Evolutionary conservation across 2,113 vertebrate genomes (phyloP), one percentile per base, ranked within the genome.

Genomic region (Platycercus adscitus): DNA sequence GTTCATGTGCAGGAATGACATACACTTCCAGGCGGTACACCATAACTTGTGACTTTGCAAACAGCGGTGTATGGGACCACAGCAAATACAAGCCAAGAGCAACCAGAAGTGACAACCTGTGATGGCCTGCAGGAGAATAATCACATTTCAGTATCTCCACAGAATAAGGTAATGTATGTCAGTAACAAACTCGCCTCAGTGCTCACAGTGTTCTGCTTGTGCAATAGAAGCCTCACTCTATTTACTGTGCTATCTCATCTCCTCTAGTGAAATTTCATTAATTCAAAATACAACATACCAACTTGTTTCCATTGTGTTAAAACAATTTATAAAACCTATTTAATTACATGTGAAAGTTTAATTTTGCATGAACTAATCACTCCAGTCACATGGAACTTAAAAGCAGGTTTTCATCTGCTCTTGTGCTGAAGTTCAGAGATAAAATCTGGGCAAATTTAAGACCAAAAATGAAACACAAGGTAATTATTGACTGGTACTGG

Each of bases 101-200:
- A 96, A 96, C 20, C 65, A 83, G 64, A 96, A 96, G 41, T 90
- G 96, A 97, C 94, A 96, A 95, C 63, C 63, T 91, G 84, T 25
- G 14, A 96, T 95, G 87, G 92, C 92, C 89, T 91, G 89, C 92
- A 94, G 90, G 89, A 95, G 60, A 83, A 68, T 10, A 94, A 85
- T 86, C 89, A 50, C 69, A 44, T 10, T 58, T 9, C 26, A 61
- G 53, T 5, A 53, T 43, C 53, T 90, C 39, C 47, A n/a, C 47
- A 92, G 68, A 89, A 53, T 17, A 26, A 96, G 61, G 81, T 49
- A 72, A 90, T 21, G 50, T 3, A 18, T 58, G 56, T 71, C 83
- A 78, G 29, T 16, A 69, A 17, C 47, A 72, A 52, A 35, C 35
- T 39, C 33, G 28, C 61, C 49, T 83, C 24, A 39, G 52, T 12